Evolutionary conservation across 2,113 vertebrate species (phyloP).

Genomic region (Dipodomys ordii): DNA sequence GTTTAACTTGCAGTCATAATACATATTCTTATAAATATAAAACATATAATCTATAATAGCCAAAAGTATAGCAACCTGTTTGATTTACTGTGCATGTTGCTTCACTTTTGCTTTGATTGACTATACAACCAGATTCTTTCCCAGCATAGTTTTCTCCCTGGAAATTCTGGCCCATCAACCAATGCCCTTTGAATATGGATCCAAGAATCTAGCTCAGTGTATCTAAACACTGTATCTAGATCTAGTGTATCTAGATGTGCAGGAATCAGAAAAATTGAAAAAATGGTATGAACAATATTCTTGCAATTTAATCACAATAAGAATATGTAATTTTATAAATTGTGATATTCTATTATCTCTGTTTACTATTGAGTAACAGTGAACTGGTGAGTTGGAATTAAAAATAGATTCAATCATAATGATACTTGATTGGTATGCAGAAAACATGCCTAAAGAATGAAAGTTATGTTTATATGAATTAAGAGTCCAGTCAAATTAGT

Average conservation of each 20-base stretch:
- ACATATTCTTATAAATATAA: neutral
- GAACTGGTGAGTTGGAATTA: neutral
- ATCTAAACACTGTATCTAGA: no score
- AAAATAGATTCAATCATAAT: conserved; percentile 4
- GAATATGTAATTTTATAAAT: neutral
- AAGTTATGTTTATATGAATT: neutral
- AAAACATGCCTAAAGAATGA: conserved; percentile 39
- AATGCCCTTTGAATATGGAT: neutral
- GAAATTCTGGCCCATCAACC: neutral
- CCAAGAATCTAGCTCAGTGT: neutral
- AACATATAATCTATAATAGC: neutral
- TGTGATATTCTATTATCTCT: neutral
- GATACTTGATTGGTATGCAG: neutral
- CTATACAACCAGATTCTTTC: conserved; percentile 11
- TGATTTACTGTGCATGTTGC: neutral
- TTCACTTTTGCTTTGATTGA: neutral
- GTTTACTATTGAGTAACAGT: neutral
- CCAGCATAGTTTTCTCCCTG: neutral
- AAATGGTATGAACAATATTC: conserved; percentile 13
- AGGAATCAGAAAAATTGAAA: neutral
- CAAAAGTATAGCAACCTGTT: neutral
- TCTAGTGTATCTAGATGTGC: neutral
- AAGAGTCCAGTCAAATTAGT: neutral
- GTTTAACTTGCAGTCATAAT: neutral
- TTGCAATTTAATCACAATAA: neutral